Percentiles rank a stretch among this genome's conserved stretches.
Conservation (phyloP, 2,888 invertebrate species). For the Odontomyia ornata region DNA sequence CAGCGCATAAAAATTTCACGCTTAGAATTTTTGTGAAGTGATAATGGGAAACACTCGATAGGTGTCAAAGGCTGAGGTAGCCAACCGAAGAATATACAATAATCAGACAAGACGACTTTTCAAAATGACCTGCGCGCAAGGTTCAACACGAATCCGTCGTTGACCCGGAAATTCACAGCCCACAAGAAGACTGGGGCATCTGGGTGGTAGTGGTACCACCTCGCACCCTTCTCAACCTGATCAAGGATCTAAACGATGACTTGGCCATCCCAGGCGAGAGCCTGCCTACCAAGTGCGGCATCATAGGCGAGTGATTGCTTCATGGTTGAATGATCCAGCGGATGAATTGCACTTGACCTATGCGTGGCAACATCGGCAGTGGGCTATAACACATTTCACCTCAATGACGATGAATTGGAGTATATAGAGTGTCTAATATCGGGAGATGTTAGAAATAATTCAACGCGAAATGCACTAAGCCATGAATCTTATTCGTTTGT, state of each 20-base stretch:
- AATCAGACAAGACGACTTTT: no score
- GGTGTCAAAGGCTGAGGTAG: no score
- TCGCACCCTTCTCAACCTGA: no score
- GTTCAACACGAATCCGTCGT: no score
- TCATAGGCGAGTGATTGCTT: conserved; percentile 88
- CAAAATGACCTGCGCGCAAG: no score
- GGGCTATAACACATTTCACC: conserved; percentile 82
- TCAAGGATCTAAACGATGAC: conserved; percentile 83
- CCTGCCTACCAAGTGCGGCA: conserved; percentile 97
- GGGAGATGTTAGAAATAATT: conserved; percentile 92
- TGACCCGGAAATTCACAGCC: no score
- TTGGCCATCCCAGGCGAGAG: conserved; percentile 84
- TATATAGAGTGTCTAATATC: conserved; percentile 82
- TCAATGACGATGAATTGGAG: conserved; percentile 84
- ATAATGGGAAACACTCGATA: no score
- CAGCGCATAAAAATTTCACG: no score
- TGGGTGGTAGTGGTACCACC: no score
- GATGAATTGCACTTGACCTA: conserved; percentile 90
- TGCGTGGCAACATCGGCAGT: conserved; percentile 98
- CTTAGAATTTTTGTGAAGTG: no score
- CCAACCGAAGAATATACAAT: no score
- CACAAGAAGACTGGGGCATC: no score
- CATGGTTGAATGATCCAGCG: conserved; percentile 82
- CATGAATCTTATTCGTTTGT: conserved; percentile 80
- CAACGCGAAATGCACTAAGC: conserved; percentile 83